Conservation (phyloP, 2,797 vertebrate genomes). For the Iguana delicatissima region DNA sequence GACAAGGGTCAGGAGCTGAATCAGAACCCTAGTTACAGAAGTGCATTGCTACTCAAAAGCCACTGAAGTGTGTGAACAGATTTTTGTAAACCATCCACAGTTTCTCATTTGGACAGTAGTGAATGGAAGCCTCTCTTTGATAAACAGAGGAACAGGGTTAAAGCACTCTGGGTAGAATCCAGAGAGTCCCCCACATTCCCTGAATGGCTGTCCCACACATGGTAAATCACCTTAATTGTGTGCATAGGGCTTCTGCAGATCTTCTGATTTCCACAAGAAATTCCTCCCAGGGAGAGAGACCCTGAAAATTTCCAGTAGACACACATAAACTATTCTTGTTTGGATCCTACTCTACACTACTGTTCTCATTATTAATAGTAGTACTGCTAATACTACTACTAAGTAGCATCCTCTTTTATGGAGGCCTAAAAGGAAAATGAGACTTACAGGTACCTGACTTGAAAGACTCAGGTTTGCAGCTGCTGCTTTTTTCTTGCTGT, state of each 20-base stretch:
- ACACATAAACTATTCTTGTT: neutral
- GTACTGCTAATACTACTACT: slow-evolving; percentile 28
- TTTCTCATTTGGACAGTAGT: slow-evolving; percentile 44
- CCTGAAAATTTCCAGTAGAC: neutral
- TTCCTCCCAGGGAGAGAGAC: too few species aligned
- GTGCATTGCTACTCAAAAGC: slow-evolving; percentile 7
- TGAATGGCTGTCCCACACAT: neutral
- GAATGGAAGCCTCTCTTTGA: neutral
- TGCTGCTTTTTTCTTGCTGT: slow-evolving; percentile 95
- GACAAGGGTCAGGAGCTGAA: slow-evolving; percentile 17
- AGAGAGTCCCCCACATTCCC: neutral
- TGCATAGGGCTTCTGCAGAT: neutral
- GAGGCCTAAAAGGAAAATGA: slow-evolving; percentile 82
- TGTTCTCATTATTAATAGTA: neutral
- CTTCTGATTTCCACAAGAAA: neutral
- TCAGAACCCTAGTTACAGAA: slow-evolving; percentile 21
- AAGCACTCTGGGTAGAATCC: neutral
- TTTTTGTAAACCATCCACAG: slow-evolving; percentile 51
- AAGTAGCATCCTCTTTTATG: slow-evolving; percentile 19
- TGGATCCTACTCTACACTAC: neutral
- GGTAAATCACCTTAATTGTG: neutral
- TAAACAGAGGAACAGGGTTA: neutral
- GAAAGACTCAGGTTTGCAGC: slow-evolving; percentile 96
- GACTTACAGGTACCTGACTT: slow-evolving; percentile 99
- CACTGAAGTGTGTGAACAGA: slow-evolving; percentile 43